These are phyloP conservation scores for Gulo gulo DNA, from an alignment of 2,113 vertebrate genomes.

Conservation along the genomic window DNA sequence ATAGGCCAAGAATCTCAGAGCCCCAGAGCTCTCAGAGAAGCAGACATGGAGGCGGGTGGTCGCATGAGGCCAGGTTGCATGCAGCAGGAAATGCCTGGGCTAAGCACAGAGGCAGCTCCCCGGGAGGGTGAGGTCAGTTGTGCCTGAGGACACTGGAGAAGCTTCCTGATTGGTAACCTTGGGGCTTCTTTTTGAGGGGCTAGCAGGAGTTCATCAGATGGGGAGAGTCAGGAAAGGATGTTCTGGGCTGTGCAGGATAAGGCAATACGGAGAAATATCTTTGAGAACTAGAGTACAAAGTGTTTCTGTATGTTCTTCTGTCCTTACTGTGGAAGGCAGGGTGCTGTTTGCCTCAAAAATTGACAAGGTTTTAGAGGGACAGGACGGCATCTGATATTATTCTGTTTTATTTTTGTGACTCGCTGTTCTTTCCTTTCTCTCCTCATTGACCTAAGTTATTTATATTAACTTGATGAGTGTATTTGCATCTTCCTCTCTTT, in stretches of 20 bases:
- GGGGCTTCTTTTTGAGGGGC: not conserved
- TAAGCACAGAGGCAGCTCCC: not conserved
- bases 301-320: accelerated
- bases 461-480: slow-evolving; percentile 74
- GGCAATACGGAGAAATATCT: not conserved
- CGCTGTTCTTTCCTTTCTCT: slow-evolving; percentile 51
- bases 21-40: not conserved
- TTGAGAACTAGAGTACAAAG: not conserved
- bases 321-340: not conserved
- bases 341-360: not conserved
- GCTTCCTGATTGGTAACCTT: not conserved
- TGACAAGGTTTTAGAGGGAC: not conserved
- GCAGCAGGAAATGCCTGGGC: not conserved
- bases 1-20: not conserved
- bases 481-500: slow-evolving; percentile 49
- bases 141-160: not conserved
- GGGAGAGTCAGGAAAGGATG: not conserved
- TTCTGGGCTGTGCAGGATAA: not conserved
- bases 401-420: not conserved
- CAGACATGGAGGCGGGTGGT: accelerated
- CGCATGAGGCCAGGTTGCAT: not conserved
- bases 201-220: not conserved
- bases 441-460: slow-evolving; percentile 73
- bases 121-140: not conserved
- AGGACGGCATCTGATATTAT: not conserved